Conservation (phyloP, 2,797 vertebrate species). For the Atherinosoma microstoma region DNA sequence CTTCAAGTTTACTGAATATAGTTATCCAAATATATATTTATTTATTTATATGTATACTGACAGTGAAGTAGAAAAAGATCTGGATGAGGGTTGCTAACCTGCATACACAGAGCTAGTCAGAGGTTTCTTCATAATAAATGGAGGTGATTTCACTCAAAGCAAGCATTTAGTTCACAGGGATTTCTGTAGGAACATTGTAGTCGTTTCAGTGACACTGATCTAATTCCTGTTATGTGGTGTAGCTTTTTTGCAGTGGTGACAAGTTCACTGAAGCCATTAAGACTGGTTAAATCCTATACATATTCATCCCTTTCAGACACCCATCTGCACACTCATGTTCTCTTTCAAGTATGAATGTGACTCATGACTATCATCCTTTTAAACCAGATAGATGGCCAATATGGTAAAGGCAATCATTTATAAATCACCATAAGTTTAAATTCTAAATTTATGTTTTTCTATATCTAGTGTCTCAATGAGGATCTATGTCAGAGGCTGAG, state of each 20-base stretch:
- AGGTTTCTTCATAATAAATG: slow-evolving; percentile 31
- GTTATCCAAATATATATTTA: slow-evolving; percentile 38
- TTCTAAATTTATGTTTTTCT: neutral
- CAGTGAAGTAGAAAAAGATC: slow-evolving; percentile 52
- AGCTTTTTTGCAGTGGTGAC: neutral
- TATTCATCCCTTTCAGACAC: neutral
- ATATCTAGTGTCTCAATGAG: neutral
- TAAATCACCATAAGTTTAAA: neutral
- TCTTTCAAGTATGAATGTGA: neutral
- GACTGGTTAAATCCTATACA: neutral
- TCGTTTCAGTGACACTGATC: neutral
- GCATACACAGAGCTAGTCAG: slow-evolving; percentile 23
- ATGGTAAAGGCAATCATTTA: neutral
- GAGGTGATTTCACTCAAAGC: slow-evolving; percentile 12
- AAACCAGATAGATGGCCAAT: neutral
- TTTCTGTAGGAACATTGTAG: slow-evolving; percentile 20
- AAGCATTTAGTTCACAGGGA: slow-evolving; percentile 15
- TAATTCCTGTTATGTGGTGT: neutral
- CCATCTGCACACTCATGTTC: neutral
- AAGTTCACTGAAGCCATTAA: neutral
- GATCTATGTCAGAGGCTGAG: too few relatives aligned
- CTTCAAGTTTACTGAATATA: slow-evolving; percentile 49
- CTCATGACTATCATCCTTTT: neutral
- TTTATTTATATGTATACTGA: slow-evolving; percentile 25
- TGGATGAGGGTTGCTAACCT: slow-evolving; percentile 16